A percentile compares a stretch with the other conserved stretches of the same genome.
Evolutionary conservation across 2,888 invertebrate species (phyloP).

Genomic region (Galeruca laticollis): DNA sequence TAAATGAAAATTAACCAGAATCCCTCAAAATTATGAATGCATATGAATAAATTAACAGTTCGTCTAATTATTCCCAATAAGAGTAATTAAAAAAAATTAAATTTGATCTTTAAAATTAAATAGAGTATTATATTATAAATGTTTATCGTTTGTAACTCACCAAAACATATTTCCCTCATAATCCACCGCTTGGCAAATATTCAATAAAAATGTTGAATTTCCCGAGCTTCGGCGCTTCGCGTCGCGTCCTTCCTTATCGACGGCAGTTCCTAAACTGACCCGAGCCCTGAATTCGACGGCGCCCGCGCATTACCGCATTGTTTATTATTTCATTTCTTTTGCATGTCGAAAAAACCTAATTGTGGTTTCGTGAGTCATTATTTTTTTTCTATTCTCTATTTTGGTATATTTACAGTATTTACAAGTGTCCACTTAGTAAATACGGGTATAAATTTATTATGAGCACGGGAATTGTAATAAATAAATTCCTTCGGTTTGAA

Average conservation of each 20-base stretch:
- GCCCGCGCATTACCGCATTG: slow-evolving; percentile 61
- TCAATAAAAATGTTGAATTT: slow-evolving; percentile 28
- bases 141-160: too few relatives aligned
- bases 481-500: too few relatives aligned
- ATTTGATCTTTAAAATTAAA: too few relatives aligned
- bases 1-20: too few relatives aligned
- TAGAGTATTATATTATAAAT: too few relatives aligned
- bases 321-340: slow-evolving; percentile 60
- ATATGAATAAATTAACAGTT: too few relatives aligned
- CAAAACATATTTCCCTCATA: slow-evolving; percentile 23
- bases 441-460: not conserved
- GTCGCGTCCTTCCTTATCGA: slow-evolving; percentile 59
- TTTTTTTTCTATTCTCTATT: slow-evolving; percentile 6
- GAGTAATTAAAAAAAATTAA: too few relatives aligned
- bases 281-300: slow-evolving; percentile 60
- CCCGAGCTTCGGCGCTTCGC: slow-evolving; percentile 48
- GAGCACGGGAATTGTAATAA: not conserved
- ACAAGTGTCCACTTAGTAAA: slow-evolving; percentile 17
- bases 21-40: too few relatives aligned
- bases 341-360: slow-evolving; percentile 38
- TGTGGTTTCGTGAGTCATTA: slow-evolving; percentile 34
- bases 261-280: slow-evolving; percentile 59
- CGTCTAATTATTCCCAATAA: too few relatives aligned
- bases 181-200: slow-evolving; percentile 23
- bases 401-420: slow-evolving; percentile 3